These are phyloP conservation scores for Arion vulgaris DNA, from an alignment of 1,140 invertebrate genomes.

Conservation along the genomic window DNA sequence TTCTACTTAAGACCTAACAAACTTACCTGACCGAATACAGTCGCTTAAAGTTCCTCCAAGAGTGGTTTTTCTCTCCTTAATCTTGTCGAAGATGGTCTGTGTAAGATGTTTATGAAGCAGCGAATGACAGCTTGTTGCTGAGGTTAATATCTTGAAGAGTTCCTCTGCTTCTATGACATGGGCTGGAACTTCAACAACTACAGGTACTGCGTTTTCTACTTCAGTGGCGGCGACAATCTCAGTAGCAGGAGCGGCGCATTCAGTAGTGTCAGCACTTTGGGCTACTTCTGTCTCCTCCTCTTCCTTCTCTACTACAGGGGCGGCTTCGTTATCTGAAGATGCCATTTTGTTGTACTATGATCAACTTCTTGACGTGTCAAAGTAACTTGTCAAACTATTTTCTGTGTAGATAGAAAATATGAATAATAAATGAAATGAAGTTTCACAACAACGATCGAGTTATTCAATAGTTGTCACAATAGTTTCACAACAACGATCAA, in stretches of 20 bases:
- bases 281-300: not conserved
- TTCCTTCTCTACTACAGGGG: not conserved
- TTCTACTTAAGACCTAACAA: too few relatives aligned
- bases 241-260: not conserved
- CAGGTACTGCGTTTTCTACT: not conserved
- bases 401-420: not conserved
- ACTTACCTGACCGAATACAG: constrained; percentile 60
- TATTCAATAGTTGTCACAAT: too few relatives aligned
- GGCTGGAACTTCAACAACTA: not conserved
- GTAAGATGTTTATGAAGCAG: constrained; percentile 62
- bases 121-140: constrained; percentile 47
- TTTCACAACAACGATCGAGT: too few relatives aligned
- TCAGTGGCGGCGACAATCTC: not conserved
- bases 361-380: not conserved
- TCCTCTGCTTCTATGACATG: constrained; percentile 14
- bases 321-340: not conserved
- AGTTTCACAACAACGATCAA: too few relatives aligned
- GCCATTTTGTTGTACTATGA: not conserved
- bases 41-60: constrained; percentile 59
- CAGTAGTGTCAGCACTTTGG: not conserved
- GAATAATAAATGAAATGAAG: too few relatives aligned
- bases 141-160: constrained; percentile 13
- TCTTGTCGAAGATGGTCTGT: constrained; percentile 53
- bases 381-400: not conserved
- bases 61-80: constrained; percentile 60